Evolutionary conservation across 53 echinoderm and acorn worm genomes (phyloP).

Genomic region (Arbacia lixula): DNA sequence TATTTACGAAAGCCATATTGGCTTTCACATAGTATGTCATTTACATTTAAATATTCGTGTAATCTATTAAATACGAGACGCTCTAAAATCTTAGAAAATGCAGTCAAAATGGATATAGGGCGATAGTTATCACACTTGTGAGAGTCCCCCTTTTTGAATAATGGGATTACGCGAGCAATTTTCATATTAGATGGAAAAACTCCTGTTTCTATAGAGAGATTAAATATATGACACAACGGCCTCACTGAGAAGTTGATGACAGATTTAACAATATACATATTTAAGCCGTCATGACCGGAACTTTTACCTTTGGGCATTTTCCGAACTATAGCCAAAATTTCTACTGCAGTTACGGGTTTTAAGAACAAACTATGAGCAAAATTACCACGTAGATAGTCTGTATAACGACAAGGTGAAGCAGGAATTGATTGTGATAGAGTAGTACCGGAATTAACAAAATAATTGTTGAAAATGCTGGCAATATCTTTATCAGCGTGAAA

Average conservation of each 20-base stretch:
- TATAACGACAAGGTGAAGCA: neutral
- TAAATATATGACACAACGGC: conserved; percentile 14
- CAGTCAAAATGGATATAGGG: no score
- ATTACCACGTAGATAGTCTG: neutral
- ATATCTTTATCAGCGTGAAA: neutral
- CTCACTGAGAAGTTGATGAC: neutral
- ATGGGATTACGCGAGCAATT: neutral
- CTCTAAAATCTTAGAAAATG: no score
- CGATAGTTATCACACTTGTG: no score
- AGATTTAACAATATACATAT: neutral
- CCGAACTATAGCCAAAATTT: conserved; percentile 3
- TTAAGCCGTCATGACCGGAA: neutral
- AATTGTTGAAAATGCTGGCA: conserved; percentile 14
- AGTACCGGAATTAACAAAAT: conserved; percentile 16
- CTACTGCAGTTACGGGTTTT: neutral
- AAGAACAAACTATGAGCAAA: neutral
- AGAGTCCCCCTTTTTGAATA: conserved; percentile 1
- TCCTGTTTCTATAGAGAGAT: neutral
- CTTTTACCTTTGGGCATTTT: conserved; percentile 1
- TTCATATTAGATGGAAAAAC: conserved; percentile 22
- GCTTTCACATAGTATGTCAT: no score
- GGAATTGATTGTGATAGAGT: conserved; percentile 4
- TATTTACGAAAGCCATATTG: no score
- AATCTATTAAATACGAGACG: no score
- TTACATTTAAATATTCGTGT: no score